Evolutionary conservation across 2,888 invertebrate genomes (phyloP).

Genomic region (Dryobota labecula): DNA sequence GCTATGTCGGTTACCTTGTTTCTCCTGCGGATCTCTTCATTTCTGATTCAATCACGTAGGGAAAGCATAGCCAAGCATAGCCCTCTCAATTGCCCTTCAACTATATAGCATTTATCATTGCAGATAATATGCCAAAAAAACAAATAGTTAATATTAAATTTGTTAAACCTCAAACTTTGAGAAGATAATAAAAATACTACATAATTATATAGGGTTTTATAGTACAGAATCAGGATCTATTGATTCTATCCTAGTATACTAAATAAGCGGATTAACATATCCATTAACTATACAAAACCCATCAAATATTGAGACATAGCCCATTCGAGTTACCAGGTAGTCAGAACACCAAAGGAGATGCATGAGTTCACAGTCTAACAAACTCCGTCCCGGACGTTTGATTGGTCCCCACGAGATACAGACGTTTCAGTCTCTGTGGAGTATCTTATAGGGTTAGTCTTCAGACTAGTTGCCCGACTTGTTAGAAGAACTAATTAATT

Average conservation of each 20-base stretch:
- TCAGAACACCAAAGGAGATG: conserved; percentile 65
- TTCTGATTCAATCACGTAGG: too few relatives aligned
- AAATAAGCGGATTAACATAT: neutral
- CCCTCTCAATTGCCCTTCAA: too few relatives aligned
- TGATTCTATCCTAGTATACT: neutral
- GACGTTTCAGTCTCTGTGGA: conserved; percentile 63
- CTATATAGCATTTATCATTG: neutral
- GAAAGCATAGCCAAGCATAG: too few relatives aligned
- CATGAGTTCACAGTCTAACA: conserved; percentile 68
- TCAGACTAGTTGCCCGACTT: conserved; percentile 62
- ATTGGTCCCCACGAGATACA: conserved; percentile 76
- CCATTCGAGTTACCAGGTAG: conserved; percentile 46
- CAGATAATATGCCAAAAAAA: neutral
- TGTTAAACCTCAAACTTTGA: neutral
- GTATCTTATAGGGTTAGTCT: conserved; percentile 63
- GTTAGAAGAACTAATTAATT: conserved; percentile 66
- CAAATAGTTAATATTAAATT: too few relatives aligned
- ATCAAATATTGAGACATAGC: conserved; percentile 33
- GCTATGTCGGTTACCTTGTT: too few relatives aligned
- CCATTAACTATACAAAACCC: neutral
- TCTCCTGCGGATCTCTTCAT: too few relatives aligned
- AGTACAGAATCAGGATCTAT: neutral
- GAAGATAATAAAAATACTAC: neutral
- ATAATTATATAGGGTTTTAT: neutral
- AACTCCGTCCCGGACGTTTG: conserved; percentile 73